phyloP scores from a whole-genome alignment of 2,888 invertebrate genomes.

The Andrena dorsata region DNA sequence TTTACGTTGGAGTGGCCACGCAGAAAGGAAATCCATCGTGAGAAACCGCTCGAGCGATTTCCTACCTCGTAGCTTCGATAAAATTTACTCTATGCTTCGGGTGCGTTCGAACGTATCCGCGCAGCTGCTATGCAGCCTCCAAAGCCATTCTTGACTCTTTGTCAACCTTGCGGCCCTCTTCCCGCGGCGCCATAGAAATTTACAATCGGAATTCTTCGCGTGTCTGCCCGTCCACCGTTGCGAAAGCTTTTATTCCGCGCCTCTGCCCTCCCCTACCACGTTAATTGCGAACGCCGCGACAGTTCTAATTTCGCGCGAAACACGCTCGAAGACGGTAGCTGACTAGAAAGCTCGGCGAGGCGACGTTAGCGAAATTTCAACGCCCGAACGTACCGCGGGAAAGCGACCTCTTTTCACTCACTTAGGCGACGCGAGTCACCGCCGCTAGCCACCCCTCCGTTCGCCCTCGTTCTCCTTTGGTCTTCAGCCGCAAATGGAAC shows the following conservation, averaged over 20 bases:
- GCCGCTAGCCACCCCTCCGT: slow-evolving; percentile 2
- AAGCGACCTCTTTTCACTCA: background rate
- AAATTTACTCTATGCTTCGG: slow-evolving; percentile 49
- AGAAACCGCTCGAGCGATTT: slow-evolving; percentile 56
- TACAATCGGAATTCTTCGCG: slow-evolving; percentile 46
- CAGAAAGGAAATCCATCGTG: slow-evolving; percentile 65
- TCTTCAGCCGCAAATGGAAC: slow-evolving; percentile 70
- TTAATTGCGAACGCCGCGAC: slow-evolving; percentile 5
- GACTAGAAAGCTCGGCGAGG: background rate
- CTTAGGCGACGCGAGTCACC: slow-evolving; percentile 8
- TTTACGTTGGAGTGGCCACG: slow-evolving; percentile 51
- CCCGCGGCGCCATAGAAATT: slow-evolving; percentile 23
- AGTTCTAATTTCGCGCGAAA: background rate
- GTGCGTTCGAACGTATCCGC: slow-evolving; percentile 24
- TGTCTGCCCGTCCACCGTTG: background rate
- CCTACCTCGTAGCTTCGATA: slow-evolving; percentile 40
- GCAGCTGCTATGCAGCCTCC: slow-evolving; percentile 2
- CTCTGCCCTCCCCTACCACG: background rate
- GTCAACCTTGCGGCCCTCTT: slow-evolving; percentile 18
- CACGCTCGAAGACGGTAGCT: background rate
- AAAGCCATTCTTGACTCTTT: slow-evolving; percentile 51
- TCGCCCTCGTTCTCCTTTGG: slow-evolving; percentile 36
- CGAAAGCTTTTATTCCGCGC: background rate
- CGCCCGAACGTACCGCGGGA: background rate
- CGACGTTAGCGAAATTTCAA: background rate